phyloP scores from a whole-genome alignment of 2,797 vertebrate species.

The Momotus momota region DNA sequence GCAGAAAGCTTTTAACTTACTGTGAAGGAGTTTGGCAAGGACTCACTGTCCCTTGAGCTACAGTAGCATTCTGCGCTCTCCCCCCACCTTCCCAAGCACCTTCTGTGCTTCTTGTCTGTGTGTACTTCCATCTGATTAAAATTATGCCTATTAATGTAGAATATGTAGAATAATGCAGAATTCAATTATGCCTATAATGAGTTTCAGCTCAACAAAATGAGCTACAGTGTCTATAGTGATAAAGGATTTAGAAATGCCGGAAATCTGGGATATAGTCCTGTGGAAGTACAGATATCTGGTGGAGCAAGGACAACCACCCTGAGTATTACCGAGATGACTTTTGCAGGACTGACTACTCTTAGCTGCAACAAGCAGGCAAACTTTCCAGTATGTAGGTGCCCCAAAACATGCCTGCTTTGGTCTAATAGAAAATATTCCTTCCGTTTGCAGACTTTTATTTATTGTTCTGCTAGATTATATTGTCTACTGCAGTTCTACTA shows the following conservation, averaged over 20 bases:
- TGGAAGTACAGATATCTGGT: background rate
- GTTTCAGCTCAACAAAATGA: background rate
- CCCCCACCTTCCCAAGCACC: background rate
- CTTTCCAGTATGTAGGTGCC: fast-evolving
- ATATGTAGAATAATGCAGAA: background rate
- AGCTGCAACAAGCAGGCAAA: background rate
- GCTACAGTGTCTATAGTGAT: background rate
- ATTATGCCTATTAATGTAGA: background rate
- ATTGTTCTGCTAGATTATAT: background rate
- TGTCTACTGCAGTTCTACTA: background rate
- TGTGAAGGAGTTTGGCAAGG: slow-evolving; percentile 28
- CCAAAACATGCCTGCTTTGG: background rate
- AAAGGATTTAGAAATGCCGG: background rate
- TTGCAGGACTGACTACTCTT: background rate
- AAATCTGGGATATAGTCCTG: background rate
- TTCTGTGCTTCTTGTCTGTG: background rate
- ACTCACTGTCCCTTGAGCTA: background rate
- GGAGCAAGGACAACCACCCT: background rate
- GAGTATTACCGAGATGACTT: background rate
- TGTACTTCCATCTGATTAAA: background rate
- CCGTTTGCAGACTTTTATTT: background rate
- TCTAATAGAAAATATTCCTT: background rate
- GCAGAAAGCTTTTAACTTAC: slow-evolving; percentile 6
- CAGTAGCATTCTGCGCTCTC: background rate
- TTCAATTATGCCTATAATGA: background rate